Evolutionary conservation across 2,113 vertebrate species (phyloP).

Genomic region (Rhabdornis inornatus): DNA sequence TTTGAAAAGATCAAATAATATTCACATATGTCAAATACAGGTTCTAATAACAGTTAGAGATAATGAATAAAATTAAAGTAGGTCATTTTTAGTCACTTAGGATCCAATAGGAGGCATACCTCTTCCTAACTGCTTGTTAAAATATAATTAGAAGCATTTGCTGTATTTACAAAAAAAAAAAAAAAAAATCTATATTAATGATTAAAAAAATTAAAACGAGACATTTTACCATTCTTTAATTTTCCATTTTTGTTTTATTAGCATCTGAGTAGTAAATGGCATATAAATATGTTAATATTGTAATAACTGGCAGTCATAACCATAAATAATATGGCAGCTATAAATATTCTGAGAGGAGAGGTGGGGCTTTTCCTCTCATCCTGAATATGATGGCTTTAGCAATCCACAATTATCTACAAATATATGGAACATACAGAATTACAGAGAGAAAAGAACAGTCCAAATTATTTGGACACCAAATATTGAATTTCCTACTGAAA

Average conservation of each 20-base stretch:
- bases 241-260: constrained; percentile 57
- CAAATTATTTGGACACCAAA: not conserved
- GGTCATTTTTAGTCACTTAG: constrained; percentile 77
- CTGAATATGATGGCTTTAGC: not conserved
- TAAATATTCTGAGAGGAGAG: not conserved
- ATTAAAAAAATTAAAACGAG: constrained; percentile 30
- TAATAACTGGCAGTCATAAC: constrained; percentile 3
- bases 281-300: constrained; percentile 50
- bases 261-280: constrained; percentile 35
- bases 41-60: constrained; percentile 78
- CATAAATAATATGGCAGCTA: not conserved
- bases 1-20: constrained; percentile 85
- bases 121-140: constrained; percentile 70
- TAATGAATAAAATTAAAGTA: constrained; percentile 84
- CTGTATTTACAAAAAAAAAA: constrained; percentile 53
- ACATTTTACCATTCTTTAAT: constrained; percentile 50
- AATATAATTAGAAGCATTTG: constrained; percentile 71
- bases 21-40: constrained; percentile 78
- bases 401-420: not conserved
- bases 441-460: not conserved
- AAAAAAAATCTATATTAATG: constrained; percentile 45
- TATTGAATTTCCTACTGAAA: not conserved
- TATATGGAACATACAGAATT: not conserved
- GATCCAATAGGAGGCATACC: constrained; percentile 66
- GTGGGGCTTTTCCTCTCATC: not conserved